phyloP scores from a whole-genome alignment of 2,113 vertebrate genomes.

The sheep (Ovis aries) region ARS-UI_Ramb_v3.0 NC_056066.1:57623501-57624000 shows the following conservation, averaged over 20 bases:
- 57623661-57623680: neutral
- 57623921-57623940: neutral
- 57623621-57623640: neutral
- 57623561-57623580: neutral
- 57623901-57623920: neutral
- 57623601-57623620: neutral
- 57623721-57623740: rapidly evolving
- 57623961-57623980: neutral
- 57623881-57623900: neutral
- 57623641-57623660: neutral
- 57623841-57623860: neutral
- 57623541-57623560: neutral
- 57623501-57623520: rapidly evolving
- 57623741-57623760: rapidly evolving
- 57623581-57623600: neutral
- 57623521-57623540: no score
- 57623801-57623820: neutral
- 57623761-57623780: neutral
- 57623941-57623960: neutral
- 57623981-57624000: neutral
- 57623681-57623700: neutral
- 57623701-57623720: neutral
- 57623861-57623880: neutral
- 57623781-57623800: neutral
- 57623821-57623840: rapidly evolving